Conservation (phyloP, 2,888 invertebrate species). For the Ctenicera cuprea region DNA sequence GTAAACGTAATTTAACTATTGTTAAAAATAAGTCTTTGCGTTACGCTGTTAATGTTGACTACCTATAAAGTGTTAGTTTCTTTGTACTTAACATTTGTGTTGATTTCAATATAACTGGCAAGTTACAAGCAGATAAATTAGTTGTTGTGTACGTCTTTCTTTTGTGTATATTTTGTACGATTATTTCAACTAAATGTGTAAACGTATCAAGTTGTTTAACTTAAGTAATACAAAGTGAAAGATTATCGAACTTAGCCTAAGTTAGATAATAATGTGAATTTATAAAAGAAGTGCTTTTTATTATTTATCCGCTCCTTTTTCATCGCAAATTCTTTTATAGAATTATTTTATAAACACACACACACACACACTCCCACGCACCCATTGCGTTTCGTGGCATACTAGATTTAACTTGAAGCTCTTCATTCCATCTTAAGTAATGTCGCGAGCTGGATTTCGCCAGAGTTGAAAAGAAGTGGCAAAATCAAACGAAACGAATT, state of each 20-base stretch:
- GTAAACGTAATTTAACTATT: conserved; percentile 47
- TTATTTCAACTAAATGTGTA: conserved; percentile 41
- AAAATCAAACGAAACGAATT: conserved; percentile 50
- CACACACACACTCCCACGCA: no score
- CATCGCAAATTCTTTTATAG: not conserved
- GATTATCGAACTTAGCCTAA: conserved; percentile 56
- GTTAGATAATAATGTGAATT: conserved; percentile 49
- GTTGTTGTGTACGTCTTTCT: conserved; percentile 22
- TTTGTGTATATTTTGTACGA: conserved; percentile 31
- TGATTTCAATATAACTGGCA: conserved; percentile 8
- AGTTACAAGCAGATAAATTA: conserved; percentile 14
- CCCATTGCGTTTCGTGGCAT: conserved; percentile 12
- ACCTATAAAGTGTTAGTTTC: conserved; percentile 33
- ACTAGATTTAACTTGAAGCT: conserved; percentile 11
- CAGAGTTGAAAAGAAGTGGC: conserved; percentile 51
- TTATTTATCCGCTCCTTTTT: conserved; percentile 14
- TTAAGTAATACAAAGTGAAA: conserved; percentile 44
- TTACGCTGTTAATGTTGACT: conserved; percentile 43
- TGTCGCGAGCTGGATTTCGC: conserved; percentile 36
- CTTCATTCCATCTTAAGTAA: conserved; percentile 25
- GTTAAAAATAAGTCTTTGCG: conserved; percentile 43
- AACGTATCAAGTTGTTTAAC: conserved; percentile 46
- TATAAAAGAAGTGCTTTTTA: conserved; percentile 31
- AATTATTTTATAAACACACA: not conserved
- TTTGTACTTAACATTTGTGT: conserved; percentile 32